Conservation (phyloP, 2,113 vertebrate species). For the human (Homo sapiens) region GRCh38 chr4:108327501-108328000, state of each 20-base stretch:
- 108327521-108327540: conserved; percentile 3
- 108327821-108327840: background rate
- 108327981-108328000: background rate
- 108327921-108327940: background rate
- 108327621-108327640: background rate
- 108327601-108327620: background rate
- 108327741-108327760: background rate
- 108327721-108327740: background rate
- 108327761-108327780: background rate
- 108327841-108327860: background rate
- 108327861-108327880: background rate
- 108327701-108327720: background rate
- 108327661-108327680: background rate
- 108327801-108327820: background rate
- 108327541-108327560: background rate
- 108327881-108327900: background rate
- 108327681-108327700: background rate
- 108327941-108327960: background rate
- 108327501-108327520: background rate
- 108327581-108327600: background rate
- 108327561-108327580: background rate
- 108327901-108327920: background rate
- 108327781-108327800: background rate
- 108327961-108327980: background rate
- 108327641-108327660: background rate